These are phyloP conservation scores for Phrynosoma blainvillii DNA, from an alignment of 2,113 vertebrate species.

Conservation along the genomic window DNA sequence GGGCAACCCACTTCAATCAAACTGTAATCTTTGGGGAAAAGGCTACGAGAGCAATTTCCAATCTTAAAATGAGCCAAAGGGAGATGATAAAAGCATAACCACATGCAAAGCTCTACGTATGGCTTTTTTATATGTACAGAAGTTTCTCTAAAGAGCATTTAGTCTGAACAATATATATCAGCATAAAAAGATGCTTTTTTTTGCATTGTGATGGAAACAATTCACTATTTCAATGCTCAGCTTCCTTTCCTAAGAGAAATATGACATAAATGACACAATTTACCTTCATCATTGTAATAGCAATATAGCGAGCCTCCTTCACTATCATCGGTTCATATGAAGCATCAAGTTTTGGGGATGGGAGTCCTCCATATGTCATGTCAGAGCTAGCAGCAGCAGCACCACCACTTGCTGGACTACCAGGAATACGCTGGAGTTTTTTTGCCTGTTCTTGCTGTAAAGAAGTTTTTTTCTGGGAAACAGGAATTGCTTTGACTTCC, in stretches of 20 bases:
- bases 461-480: slow-evolving; percentile 95
- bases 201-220: too few relatives aligned
- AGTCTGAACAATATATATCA: not conserved
- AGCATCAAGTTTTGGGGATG: slow-evolving; percentile 93
- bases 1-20: not conserved
- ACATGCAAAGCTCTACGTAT: not conserved
- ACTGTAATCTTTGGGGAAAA: too few relatives aligned
- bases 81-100: not conserved
- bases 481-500: slow-evolving; percentile 97
- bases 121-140: not conserved
- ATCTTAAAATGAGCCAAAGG: not conserved
- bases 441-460: slow-evolving; percentile 90
- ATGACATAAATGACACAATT: slow-evolving; percentile 6
- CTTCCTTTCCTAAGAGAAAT: not conserved
- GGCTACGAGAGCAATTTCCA: not conserved
- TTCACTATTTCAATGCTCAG: not conserved
- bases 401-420: slow-evolving; percentile 79
- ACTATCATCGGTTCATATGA: slow-evolving; percentile 99
- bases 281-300: slow-evolving; percentile 99
- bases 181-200: not conserved
- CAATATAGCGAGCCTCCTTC: slow-evolving; percentile 97
- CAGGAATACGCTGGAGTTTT: slow-evolving; percentile 89
- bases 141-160: not conserved
- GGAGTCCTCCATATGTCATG: slow-evolving; percentile 94
- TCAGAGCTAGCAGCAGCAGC: slow-evolving; percentile 79